Percentiles rank a stretch among this genome's conserved stretches.
phyloP scores from a whole-genome alignment of 2,797 vertebrate species.

The Triplophysa yarkandensis region DNA sequence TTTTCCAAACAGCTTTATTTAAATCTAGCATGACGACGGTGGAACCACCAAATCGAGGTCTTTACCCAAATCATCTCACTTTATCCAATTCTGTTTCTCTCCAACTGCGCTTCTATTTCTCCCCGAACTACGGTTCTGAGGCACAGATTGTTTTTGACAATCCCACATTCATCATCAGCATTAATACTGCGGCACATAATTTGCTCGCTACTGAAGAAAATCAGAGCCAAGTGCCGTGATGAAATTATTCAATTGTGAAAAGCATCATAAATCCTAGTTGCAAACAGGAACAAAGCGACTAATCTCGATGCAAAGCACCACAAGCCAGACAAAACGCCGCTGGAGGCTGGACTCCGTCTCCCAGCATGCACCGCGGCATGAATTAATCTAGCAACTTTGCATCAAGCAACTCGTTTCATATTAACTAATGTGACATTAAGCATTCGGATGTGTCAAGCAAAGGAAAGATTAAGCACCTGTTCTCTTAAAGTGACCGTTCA shows the following conservation, averaged over 20 bases:
- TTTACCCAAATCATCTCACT: constrained; percentile 23
- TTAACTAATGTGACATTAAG: background rate
- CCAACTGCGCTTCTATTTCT: constrained; percentile 33
- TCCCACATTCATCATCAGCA: constrained; percentile 32
- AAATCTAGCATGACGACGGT: constrained; percentile 37
- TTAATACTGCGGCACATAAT: constrained; percentile 33
- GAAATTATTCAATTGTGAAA: constrained; percentile 41
- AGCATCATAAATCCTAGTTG: constrained; percentile 36
- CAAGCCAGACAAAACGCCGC: background rate
- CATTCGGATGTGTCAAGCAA: too few relatives aligned
- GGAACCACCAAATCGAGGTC: constrained; percentile 45
- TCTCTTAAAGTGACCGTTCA: too few relatives aligned
- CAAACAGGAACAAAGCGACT: constrained; percentile 32
- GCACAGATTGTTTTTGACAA: constrained; percentile 37
- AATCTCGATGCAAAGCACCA: background rate
- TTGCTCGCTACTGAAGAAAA: constrained; percentile 7
- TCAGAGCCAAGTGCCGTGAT: constrained; percentile 31
- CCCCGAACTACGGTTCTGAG: constrained; percentile 20
- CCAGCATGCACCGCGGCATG: constrained; percentile 1
- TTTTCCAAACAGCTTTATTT: constrained; percentile 55
- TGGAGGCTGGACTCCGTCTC: background rate
- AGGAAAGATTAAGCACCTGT: too few relatives aligned
- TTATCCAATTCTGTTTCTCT: constrained; percentile 30
- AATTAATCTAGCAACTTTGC: background rate
- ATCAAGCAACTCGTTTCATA: background rate